phyloP scores from a whole-genome alignment of 2,888 invertebrate species.

The Ochlodes sylvanus region DNA sequence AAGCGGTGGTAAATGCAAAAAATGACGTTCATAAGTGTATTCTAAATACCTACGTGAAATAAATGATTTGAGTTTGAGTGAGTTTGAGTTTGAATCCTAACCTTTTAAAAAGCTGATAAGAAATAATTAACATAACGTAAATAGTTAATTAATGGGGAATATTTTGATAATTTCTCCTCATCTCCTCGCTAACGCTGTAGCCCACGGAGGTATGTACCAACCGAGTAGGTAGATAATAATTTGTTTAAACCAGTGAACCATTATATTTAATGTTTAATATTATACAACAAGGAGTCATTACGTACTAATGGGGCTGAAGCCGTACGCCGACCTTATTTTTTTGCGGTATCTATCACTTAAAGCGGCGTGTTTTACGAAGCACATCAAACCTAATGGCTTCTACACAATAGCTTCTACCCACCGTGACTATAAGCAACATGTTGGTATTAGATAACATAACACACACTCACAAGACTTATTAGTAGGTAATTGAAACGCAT shows the following conservation, averaged over 20 bases:
- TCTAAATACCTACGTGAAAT: no score
- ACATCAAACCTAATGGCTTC: conserved; percentile 36
- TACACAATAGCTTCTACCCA: conserved; percentile 12
- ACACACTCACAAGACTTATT: conserved; percentile 1
- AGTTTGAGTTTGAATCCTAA: no score
- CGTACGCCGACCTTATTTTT: conserved; percentile 9
- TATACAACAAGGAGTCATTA: conserved; percentile 11
- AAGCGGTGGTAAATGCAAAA: no score
- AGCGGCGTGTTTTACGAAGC: conserved; percentile 19
- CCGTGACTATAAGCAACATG: conserved; percentile 5
- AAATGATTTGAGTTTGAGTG: no score
- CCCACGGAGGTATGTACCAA: no score
- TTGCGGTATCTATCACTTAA: conserved; percentile 17
- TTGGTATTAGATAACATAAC: conserved; percentile 3
- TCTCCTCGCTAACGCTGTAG: neutral
- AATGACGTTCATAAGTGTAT: no score
- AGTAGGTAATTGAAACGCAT: conserved; percentile 10
- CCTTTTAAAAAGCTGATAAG: no score
- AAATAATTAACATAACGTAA: neutral
- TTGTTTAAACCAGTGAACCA: neutral
- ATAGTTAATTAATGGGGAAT: no score
- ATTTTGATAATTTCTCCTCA: no score
- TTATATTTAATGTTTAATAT: conserved; percentile 5
- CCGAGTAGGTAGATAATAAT: neutral
- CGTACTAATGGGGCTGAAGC: conserved; percentile 2